These are phyloP conservation scores for Blastobasis lacticolella DNA, from an alignment of 2,888 invertebrate species.

Conservation along the genomic window DNA sequence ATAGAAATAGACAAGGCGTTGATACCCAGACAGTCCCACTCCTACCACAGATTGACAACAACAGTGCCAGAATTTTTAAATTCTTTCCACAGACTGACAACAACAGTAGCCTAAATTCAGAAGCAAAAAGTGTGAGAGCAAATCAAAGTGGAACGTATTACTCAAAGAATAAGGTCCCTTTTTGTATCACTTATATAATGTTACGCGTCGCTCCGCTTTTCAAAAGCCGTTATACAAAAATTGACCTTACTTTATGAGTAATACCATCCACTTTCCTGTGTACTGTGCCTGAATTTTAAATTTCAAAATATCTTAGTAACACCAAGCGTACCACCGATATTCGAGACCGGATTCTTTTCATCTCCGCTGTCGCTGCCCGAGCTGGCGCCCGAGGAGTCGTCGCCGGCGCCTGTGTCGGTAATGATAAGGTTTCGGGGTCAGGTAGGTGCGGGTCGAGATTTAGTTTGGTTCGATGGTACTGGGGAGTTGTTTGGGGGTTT, in stretches of 20 bases:
- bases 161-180: no score
- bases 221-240: neutral
- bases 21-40: no score
- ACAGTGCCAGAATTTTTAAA: neutral
- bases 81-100: no score
- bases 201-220: no score
- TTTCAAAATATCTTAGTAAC: neutral
- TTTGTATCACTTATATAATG: no score
- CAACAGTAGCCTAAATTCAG: no score
- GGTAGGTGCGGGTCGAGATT: neutral
- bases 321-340: conserved; percentile 21
- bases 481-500: neutral
- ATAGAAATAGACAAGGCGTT: no score
- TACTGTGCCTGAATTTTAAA: neutral
- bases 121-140: no score
- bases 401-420: conserved; percentile 33
- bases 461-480: neutral
- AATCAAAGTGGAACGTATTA: no score
- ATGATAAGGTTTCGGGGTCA: neutral
- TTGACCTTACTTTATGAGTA: neutral
- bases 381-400: conserved; percentile 51
- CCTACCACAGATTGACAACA: neutral
- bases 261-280: neutral
- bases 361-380: conserved; percentile 56
- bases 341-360: conserved; percentile 28